Evolutionary conservation across 1,140 invertebrate species (phyloP), one percentile per base, ranked within the genome.

Genomic region (Teleopsis dalmanni): DNA sequence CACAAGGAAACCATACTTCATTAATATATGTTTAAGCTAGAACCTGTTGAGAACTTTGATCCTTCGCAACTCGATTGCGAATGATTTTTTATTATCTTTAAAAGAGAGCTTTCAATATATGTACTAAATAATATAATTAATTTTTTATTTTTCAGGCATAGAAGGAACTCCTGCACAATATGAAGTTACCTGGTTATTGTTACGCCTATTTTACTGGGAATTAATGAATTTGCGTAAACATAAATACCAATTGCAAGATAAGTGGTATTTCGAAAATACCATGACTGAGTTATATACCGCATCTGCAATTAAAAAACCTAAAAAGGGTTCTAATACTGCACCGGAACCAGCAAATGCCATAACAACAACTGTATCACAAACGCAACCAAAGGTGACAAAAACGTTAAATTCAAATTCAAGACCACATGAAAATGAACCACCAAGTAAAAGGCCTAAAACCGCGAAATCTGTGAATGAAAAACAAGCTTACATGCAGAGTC

Each of bases 261-360:
- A 60, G 45, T 67, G 64, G 64, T 66, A 54, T 35, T 67, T 67
- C 8, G 64, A 67, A 53, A 56, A 49, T 2, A 48, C 41, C 16
- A 57, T 67, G 5, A 49, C 31, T 2, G 41, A 50, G 19, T 41
- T 66, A 13, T 62, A 51, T 51, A 21, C 26, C 1, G 23, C 41
- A n/a, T n/a, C n/a, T n/a, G n/a, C n/a, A n/a, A n/a, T n/a, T n/a
- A n/a, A n/a, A n/a, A n/a, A n/a, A n/a, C n/a, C n/a, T n/a, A n/a
- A n/a, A n/a, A n/a, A n/a, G n/a, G n/a, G n/a, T n/a, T n/a, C n/a
- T n/a, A 51, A 47, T 4, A 19, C 13, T n/a, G 13, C 34, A 3
- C 41, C 27, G 16, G 14, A 23, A 13, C 9, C 29, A 10, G 14
- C n/a, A 22, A 13, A 38, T 27, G 29, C 6, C 43, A 19, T 34